Evolutionary conservation across 2,888 invertebrate genomes (phyloP).

Genomic region (Melieria omissa): DNA sequence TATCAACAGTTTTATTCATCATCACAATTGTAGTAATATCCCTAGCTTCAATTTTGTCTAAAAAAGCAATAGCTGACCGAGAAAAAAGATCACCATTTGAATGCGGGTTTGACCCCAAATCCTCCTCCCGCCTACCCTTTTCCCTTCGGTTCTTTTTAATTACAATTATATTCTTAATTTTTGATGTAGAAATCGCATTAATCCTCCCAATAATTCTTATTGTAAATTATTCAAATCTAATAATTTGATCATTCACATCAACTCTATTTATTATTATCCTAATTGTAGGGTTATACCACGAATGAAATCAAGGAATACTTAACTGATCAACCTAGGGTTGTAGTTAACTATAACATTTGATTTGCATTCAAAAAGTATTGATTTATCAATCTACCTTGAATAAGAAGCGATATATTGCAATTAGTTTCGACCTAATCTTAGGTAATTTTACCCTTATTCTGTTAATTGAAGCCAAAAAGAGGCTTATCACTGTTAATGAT

Average conservation of each 20-base stretch:
- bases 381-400: slow-evolving; percentile 63
- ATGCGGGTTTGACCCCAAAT: slow-evolving; percentile 71
- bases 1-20: slow-evolving; percentile 53
- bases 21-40: slow-evolving; percentile 66
- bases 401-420: slow-evolving; percentile 67
- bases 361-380: slow-evolving; percentile 65
- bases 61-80: slow-evolving; percentile 68
- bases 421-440: slow-evolving; percentile 70
- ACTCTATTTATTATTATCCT: slow-evolving; percentile 69
- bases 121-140: slow-evolving; percentile 65
- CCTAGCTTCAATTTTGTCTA: slow-evolving; percentile 66
- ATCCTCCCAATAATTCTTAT: slow-evolving; percentile 71
- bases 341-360: slow-evolving; percentile 56
- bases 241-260: slow-evolving; percentile 53
- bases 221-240: slow-evolving; percentile 52
- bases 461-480: slow-evolving; percentile 66
- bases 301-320: slow-evolving; percentile 73
- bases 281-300: slow-evolving; percentile 69
- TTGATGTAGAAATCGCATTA: slow-evolving; percentile 78
- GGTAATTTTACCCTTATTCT: slow-evolving; percentile 68
- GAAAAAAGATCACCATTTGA: slow-evolving; percentile 73
- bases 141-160: slow-evolving; percentile 75
- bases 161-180: slow-evolving; percentile 78
- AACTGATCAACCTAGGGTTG: slow-evolving; percentile 67
- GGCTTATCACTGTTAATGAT: slow-evolving; percentile 70